phyloP scores from a whole-genome alignment of 2,113 vertebrate species.

The Calyptommatus sinebrachiatus region DNA sequence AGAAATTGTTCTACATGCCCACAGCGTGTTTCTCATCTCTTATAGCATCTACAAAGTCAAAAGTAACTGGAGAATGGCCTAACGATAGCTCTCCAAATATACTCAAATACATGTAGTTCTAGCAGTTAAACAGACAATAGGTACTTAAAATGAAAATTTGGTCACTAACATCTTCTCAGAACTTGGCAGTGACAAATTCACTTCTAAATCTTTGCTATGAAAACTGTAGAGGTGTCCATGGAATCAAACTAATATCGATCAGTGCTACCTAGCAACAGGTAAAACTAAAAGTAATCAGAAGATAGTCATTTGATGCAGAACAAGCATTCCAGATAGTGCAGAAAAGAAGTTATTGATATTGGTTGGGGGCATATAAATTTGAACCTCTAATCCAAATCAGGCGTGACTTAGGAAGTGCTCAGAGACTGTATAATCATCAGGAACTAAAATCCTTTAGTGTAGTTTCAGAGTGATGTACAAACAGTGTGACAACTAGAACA shows the following conservation, averaged over 20 bases:
- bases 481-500: too few species aligned
- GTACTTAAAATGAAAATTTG: background rate
- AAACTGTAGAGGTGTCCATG: background rate
- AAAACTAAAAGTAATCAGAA: background rate
- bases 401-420: too few species aligned
- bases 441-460: too few species aligned
- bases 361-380: constrained; percentile 24
- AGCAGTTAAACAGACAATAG: background rate
- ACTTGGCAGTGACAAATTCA: background rate
- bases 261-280: too few species aligned
- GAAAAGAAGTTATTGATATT: background rate
- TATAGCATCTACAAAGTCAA: background rate
- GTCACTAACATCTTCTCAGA: too few species aligned
- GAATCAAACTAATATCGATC: too few species aligned
- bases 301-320: background rate
- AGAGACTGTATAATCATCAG: too few species aligned
- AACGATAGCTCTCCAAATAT: background rate
- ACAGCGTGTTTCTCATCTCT: background rate
- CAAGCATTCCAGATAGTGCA: background rate
- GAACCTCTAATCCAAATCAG: constrained; percentile 16
- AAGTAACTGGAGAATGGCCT: background rate
- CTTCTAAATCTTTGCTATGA: background rate
- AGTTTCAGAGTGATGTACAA: too few species aligned
- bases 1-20: too few species aligned
- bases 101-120: background rate